Percentiles rank a stretch among this genome's conserved stretches.
phyloP scores from a whole-genome alignment of 2,797 vertebrate genomes.

The Nannoperca obscura region DNA sequence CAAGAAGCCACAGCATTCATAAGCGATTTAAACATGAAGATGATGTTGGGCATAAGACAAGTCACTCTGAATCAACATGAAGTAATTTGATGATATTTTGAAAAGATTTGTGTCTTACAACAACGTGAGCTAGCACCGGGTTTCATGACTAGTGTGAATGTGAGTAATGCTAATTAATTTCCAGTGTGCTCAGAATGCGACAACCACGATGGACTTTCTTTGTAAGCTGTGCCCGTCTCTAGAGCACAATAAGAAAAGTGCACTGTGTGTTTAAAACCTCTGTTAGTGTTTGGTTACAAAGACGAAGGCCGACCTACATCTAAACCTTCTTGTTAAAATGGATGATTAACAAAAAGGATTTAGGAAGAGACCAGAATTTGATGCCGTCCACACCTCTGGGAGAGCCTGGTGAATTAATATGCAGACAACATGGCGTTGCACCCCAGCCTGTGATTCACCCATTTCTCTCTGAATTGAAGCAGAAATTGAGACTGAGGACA shows the following conservation, averaged over 20 bases:
- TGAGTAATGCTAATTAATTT: slow-evolving; percentile 15
- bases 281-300: not conserved
- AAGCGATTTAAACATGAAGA: not conserved
- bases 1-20: not conserved
- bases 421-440: slow-evolving; percentile 13
- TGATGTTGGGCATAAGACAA: not conserved
- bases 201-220: not conserved
- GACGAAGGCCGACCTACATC: not conserved
- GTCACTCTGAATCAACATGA: not conserved
- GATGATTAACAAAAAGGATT: not conserved
- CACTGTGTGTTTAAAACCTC: not conserved
- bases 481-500: not conserved
- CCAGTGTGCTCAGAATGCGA: slow-evolving; percentile 1
- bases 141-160: not conserved
- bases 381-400: not conserved
- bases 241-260: not conserved
- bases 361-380: not conserved
- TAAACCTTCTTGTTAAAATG: not conserved
- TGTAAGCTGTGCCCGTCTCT: not conserved
- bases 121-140: not conserved
- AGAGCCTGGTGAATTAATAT: slow-evolving; percentile 20
- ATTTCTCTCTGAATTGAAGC: slow-evolving; percentile 18
- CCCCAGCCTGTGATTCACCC: slow-evolving; percentile 17
- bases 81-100: not conserved
- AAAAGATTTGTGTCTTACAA: not conserved